Evolutionary conservation across 2,888 invertebrate genomes (phyloP).

Genomic region (Masnerella sp.): DNA sequence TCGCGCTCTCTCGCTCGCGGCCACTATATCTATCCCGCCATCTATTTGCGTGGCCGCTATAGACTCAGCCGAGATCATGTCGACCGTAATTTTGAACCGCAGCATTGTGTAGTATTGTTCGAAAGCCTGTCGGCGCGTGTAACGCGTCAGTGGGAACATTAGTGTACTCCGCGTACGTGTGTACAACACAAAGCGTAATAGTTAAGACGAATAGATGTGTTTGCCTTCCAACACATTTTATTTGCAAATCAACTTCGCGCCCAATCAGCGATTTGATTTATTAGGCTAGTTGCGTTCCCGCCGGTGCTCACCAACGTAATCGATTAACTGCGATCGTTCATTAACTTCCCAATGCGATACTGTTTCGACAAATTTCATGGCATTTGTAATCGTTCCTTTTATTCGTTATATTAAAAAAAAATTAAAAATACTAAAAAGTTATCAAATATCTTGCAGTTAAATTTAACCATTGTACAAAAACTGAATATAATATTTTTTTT

Average conservation of each 20-base stretch:
- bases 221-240: slow-evolving; percentile 48
- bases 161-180: slow-evolving; percentile 50
- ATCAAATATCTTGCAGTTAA: too few species aligned
- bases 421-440: too few species aligned
- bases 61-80: slow-evolving; percentile 62
- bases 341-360: slow-evolving; percentile 22
- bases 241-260: slow-evolving; percentile 46
- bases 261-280: slow-evolving; percentile 48
- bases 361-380: too few species aligned
- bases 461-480: too few species aligned
- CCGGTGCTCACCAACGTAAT: background rate
- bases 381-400: too few species aligned
- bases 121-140: slow-evolving; percentile 61
- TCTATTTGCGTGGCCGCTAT: slow-evolving; percentile 58
- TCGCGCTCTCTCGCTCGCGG: slow-evolving; percentile 45
- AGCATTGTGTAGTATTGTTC: slow-evolving; percentile 62
- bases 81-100: slow-evolving; percentile 62
- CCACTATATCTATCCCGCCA: slow-evolving; percentile 54
- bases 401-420: too few species aligned
- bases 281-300: slow-evolving; percentile 8
- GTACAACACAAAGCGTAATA: slow-evolving; percentile 47
- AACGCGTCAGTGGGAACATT: slow-evolving; percentile 61
- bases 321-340: slow-evolving; percentile 31
- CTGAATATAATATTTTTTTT: too few species aligned
- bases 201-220: slow-evolving; percentile 49